Base-by-base conservation (phyloP, 2,888 invertebrate genomes). In the Drosophila limbata region DNA sequence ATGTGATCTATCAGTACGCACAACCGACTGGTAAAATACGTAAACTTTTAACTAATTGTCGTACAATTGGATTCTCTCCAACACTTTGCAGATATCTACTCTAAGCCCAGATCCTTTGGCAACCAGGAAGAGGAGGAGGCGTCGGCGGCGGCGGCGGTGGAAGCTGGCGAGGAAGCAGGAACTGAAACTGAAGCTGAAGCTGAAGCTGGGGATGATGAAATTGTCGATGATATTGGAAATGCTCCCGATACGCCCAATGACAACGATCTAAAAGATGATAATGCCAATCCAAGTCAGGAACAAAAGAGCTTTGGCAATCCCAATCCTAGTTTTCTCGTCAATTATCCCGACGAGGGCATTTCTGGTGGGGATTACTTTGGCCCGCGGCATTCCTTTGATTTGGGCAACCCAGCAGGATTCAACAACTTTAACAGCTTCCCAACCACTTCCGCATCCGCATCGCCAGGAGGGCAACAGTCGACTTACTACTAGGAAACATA, bases 1-100 rank as follows among this genome's bases (percentile, higher is more conserved):
- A 82, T 5, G 73, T 91, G 31, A 68, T 88, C 64, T 91, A 89
- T 79, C 90, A 90, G 78, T 91, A 88, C 70, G 83, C 86, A 61
- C 91, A 91, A 78, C 77, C 89, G 64, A 81, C 82, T 79, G 91
- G 91, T 91, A 91, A 90, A 86, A 88, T 91, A 84, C 79, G 85
- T 39, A 81, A 84, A 76, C 91, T 91, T 77, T 77, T 91, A 82
- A 86, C 84, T 91, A 91, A 88, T 85, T 91, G 91, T 75, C 91
- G 88, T 73, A 89, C 88, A 85, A 91, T 90, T 85, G 91, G 91
- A 82, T 91, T 89, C 84, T 89, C 91, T 81, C 91, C 84, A 77
- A 91, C 91, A 86, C 90, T 91, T 91, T 91, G 91, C 89, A 91
- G 91, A 89, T 91, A 89, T 69, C 81, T 91, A 71, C 83, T 90